Conservation (phyloP, 2,113 vertebrate genomes). For the Scomber scombrus region DNA sequence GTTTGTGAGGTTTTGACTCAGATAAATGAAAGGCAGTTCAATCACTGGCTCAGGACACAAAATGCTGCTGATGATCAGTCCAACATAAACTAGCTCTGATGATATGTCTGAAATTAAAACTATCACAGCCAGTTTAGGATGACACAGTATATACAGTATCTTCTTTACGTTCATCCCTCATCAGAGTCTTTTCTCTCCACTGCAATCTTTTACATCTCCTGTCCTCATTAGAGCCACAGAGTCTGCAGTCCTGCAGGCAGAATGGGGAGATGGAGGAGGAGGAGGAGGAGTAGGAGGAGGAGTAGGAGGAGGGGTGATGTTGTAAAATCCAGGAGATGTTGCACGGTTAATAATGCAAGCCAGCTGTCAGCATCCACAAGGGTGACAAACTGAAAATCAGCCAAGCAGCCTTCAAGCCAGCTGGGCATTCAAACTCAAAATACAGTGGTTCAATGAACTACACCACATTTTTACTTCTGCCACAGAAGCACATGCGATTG, state of each 20-base stretch:
- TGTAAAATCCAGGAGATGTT: conserved; percentile 76
- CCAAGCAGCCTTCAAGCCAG: conserved; percentile 38
- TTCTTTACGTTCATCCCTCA: not conserved
- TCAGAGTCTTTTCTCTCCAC: conserved; percentile 15
- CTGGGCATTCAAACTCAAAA: conserved; percentile 10
- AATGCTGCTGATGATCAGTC: not conserved
- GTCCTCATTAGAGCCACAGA: conserved; percentile 54
- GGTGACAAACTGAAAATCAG: conserved; percentile 63
- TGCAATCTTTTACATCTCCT: conserved; percentile 37
- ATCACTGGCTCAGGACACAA: not conserved
- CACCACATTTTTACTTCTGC: conserved; percentile 6
- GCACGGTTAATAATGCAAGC: conserved; percentile 75
- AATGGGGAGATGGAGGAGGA: conserved; percentile 11
- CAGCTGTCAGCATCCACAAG: conserved; percentile 70
- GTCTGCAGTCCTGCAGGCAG: conserved; percentile 43
- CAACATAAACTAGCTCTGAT: not conserved
- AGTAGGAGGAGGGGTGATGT: conserved; percentile 30
- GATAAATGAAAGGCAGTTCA: not conserved
- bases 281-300: not conserved
- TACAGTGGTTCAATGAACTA: conserved; percentile 9
- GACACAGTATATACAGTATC: not conserved
- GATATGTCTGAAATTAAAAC: not conserved
- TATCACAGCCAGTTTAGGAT: not conserved
- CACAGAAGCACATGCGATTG: not conserved
- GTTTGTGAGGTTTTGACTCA: conserved; percentile 31